Percentiles rank a stretch among this genome's conserved stretches.
Conservation (phyloP, 2,797 vertebrate species). For the Lepidocolaptes lacrymiger region DNA sequence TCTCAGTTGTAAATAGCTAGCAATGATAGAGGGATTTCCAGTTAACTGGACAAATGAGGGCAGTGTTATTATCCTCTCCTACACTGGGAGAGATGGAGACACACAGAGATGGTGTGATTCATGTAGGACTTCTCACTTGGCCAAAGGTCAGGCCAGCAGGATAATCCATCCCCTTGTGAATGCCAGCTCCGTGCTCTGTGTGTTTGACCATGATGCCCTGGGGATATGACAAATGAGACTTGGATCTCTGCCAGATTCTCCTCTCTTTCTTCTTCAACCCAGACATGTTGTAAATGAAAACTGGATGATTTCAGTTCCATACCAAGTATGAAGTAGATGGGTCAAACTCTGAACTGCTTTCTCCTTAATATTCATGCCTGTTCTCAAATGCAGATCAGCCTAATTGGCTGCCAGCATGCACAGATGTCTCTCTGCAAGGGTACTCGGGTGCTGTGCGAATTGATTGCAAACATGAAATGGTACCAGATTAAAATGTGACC, state of each 20-base stretch:
- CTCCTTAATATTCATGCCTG: neutral
- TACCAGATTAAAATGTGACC: slow-evolving; percentile 28
- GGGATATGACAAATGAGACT: neutral
- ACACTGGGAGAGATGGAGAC: neutral
- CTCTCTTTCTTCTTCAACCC: slow-evolving; percentile 8
- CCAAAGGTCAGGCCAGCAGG: neutral
- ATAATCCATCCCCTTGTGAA: neutral
- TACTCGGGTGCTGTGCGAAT: neutral
- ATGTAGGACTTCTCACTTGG: neutral
- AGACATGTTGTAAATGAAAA: neutral
- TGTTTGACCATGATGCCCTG: neutral
- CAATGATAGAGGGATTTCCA: neutral
- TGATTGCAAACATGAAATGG: slow-evolving; percentile 16
- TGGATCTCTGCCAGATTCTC: neutral
- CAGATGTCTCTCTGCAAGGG: slow-evolving; percentile 30
- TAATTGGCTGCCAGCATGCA: slow-evolving; percentile 28
- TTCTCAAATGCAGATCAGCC: slow-evolving; percentile 11
- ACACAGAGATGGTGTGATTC: neutral
- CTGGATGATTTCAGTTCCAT: slow-evolving; percentile 7
- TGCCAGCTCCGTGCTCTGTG: neutral
- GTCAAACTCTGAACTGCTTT: neutral
- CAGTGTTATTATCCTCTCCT: neutral
- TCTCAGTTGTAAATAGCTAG: neutral
- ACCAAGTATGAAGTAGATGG: neutral
- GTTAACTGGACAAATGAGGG: neutral